A percentile compares a stretch with the other conserved stretches of the same genome.
Conservation (phyloP, 92 coral and sea anemone genomes). For the Phenganax subtilis region DNA sequence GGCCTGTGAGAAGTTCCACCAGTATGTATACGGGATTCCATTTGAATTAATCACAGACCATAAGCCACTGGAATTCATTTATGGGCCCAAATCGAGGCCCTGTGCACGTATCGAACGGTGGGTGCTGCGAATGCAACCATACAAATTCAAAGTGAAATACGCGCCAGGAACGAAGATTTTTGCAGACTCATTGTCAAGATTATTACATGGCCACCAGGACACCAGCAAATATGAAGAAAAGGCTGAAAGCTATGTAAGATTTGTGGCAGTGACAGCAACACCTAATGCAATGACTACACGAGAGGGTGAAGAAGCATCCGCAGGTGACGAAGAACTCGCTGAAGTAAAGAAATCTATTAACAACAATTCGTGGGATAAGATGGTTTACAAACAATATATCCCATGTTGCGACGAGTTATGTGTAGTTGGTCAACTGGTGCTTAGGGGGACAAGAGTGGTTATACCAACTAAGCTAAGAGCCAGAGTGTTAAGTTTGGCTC, state of each 20-base stretch:
- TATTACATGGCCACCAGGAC: not conserved
- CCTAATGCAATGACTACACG: slow-evolving; percentile 56
- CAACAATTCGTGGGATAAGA: slow-evolving; percentile 9
- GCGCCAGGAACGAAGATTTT: slow-evolving; percentile 52
- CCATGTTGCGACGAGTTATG: slow-evolving; percentile 13
- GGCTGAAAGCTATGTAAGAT: slow-evolving; percentile 39
- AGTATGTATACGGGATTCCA: slow-evolving; percentile 19
- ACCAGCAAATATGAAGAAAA: slow-evolving; percentile 29
- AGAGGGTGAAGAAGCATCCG: slow-evolving; percentile 60
- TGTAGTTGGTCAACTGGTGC: not conserved
- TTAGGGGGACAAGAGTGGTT: slow-evolving; percentile 11
- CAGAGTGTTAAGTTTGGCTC: slow-evolving; percentile 25
- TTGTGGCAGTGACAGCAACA: slow-evolving; percentile 43
- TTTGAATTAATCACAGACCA: slow-evolving; percentile 48
- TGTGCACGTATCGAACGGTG: slow-evolving; percentile 50
- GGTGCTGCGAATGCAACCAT: slow-evolving; percentile 53
- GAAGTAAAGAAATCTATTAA: slow-evolving; percentile 31
- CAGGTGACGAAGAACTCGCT: slow-evolving; percentile 14
- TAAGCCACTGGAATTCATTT: slow-evolving; percentile 53
- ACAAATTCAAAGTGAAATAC: slow-evolving; percentile 47
- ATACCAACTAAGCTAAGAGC: slow-evolving; percentile 20
- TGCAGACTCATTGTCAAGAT: slow-evolving; percentile 53
- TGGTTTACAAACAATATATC: slow-evolving; percentile 43
- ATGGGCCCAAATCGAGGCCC: slow-evolving; percentile 45
- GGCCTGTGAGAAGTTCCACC: slow-evolving; percentile 33